Evolutionary conservation across 2,888 invertebrate species (phyloP), one percentile per base, ranked within the genome.

Genomic region (Tryphoninae sp.): DNA sequence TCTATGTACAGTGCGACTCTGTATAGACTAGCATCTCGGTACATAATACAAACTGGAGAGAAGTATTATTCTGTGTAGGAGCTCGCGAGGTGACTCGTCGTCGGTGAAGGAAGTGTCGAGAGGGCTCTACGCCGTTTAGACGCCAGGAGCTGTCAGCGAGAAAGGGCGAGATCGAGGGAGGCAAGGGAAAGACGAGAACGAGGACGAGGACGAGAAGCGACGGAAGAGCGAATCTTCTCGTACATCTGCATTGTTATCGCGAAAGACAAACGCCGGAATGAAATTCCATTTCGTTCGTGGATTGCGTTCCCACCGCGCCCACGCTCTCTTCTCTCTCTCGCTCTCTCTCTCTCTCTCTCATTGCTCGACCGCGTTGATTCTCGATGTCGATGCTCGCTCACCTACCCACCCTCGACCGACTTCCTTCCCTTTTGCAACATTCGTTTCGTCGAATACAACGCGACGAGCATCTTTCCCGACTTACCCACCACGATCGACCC

Each of bases 211-310:
- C 1, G 42, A 51, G 53, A 51, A 64, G 64, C 53, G 33, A 6
- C 53, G 16, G 59, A 72, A 49, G 75, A 53, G 61, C 59, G 78
- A 82, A 82, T 83, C 80, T 83, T 78, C 78, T 42, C 65, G 65
- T 26, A 59, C 72, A 80, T 78, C 80, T 78, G 80, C 80, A 85
- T 85, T 84, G 84, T 85, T 85, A 82, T 83, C 79, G 67, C 74
- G 45, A 61, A 84, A 87, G 85, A 84, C 84, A 86, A 86, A 87
- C 84, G 81, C 76, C 67, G 11, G 26, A 74, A 73, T 81, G 84
- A 71, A 84, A 87, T 87, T 86, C 83, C 80, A 87, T 86, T 85
- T 86, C 80, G 83, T 79, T 82, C 77, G 76, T 74, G 80, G 83
- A 86, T 86, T 84, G 81, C 82, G 16, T 42, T 58, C 42, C 11